Conservation (phyloP, 2,113 vertebrate species). For the Promerops cafer region DNA sequence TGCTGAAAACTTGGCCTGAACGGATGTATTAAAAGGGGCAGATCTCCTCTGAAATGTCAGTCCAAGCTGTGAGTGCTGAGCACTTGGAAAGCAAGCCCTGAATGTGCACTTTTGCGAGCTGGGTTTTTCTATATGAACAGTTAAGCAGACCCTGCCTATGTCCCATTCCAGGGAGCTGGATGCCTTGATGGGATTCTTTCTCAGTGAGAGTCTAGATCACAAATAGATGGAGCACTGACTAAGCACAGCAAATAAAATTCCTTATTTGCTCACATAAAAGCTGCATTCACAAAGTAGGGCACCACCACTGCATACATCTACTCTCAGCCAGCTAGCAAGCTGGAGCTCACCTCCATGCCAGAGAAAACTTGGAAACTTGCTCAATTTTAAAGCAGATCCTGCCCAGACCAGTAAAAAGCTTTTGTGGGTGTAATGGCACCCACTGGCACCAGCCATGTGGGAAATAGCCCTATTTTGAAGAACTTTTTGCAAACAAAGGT, state of each 20-base stretch:
- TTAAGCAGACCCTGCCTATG: not conserved
- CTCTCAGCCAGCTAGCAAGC: not conserved
- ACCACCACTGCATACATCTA: not conserved
- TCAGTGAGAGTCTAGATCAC: slow-evolving; percentile 16
- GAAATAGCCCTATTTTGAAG: not conserved
- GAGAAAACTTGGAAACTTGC: not conserved
- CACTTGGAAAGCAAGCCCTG: not conserved
- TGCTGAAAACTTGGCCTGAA: not conserved
- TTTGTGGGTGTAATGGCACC: not conserved
- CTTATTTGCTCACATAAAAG: slow-evolving; percentile 47
- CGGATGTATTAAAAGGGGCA: not conserved
- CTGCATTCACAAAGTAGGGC: not conserved
- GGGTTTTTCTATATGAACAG: not conserved
- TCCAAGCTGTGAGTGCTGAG: not conserved
- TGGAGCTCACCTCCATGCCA: not conserved
- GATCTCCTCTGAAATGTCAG: not conserved
- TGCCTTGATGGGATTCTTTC: slow-evolving; percentile 4
- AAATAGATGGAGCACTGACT: slow-evolving; percentile 17
- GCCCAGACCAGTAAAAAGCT: not conserved
- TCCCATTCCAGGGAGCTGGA: not conserved
- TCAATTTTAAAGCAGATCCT: not conserved
- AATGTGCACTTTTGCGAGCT: not conserved
- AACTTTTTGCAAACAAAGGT: not conserved
- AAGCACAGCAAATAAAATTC: slow-evolving; percentile 25
- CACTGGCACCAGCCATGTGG: not conserved